These are phyloP conservation scores for Leptothorax acervorum DNA, from an alignment of 2,888 invertebrate species.

Conservation along the genomic window DNA sequence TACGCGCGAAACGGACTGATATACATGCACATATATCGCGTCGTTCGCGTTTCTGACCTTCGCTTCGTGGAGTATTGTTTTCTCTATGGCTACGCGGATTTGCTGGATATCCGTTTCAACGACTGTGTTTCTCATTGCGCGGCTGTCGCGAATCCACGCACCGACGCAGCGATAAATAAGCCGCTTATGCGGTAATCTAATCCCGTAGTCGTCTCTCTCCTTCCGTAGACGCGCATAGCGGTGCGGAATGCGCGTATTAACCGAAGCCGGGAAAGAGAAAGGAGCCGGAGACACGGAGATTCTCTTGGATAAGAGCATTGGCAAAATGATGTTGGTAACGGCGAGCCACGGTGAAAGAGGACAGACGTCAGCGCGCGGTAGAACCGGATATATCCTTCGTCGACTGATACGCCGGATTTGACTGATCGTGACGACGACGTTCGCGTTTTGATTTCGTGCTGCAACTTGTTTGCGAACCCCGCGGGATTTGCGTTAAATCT, in stretches of 20 bases:
- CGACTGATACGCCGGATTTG: slow-evolving; percentile 36
- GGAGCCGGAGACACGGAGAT: slow-evolving; percentile 55
- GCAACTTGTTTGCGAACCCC: slow-evolving; percentile 23
- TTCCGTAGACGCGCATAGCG: slow-evolving; percentile 39
- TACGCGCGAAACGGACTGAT: background rate
- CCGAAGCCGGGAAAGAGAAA: slow-evolving; percentile 41
- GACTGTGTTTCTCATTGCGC: slow-evolving; percentile 61
- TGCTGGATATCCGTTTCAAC: slow-evolving; percentile 38
- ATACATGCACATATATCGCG: background rate
- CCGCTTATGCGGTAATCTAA: slow-evolving; percentile 75
- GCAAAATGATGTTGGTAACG: slow-evolving; percentile 41
- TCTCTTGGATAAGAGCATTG: slow-evolving; percentile 62
- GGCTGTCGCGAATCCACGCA: slow-evolving; percentile 54
- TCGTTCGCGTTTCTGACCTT: background rate
- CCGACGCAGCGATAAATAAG: slow-evolving; percentile 73
- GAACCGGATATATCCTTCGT: slow-evolving; percentile 23
- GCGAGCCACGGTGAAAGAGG: slow-evolving; percentile 25
- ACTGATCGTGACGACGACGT: slow-evolving; percentile 16
- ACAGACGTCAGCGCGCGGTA: background rate
- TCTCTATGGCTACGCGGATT: slow-evolving; percentile 15
- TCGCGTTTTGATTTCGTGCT: slow-evolving; percentile 32
- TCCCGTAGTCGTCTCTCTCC: slow-evolving; percentile 53
- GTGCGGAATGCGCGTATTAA: slow-evolving; percentile 57
- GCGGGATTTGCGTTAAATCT: background rate
- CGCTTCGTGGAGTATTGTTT: slow-evolving; percentile 1